Percentiles rank a stretch among this genome's conserved stretches.
Conservation (phyloP, 2,888 invertebrate genomes). For the Eupithecia pulchellata region DNA sequence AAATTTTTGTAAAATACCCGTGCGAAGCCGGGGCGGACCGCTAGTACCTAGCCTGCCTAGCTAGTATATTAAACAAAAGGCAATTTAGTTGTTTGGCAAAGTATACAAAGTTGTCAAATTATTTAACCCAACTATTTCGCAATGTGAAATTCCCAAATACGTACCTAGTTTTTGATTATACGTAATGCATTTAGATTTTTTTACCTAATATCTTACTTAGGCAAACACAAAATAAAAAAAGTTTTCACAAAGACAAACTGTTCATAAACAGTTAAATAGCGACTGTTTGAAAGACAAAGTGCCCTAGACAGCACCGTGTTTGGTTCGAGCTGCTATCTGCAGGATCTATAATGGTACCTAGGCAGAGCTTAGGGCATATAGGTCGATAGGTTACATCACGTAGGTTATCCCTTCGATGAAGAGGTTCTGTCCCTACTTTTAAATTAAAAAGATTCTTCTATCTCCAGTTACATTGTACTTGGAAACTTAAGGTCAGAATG, state of each 20-base stretch:
- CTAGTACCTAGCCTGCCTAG: too few relatives aligned
- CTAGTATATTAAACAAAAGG: too few relatives aligned
- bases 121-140: not conserved
- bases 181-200: not conserved
- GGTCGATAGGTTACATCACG: slow-evolving; percentile 35
- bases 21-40: too few relatives aligned
- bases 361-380: slow-evolving; percentile 28
- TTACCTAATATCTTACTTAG: not conserved
- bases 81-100: too few relatives aligned
- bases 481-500: not conserved
- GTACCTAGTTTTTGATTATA: not conserved
- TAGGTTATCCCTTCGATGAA: not conserved
- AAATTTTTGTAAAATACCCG: too few relatives aligned
- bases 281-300: slow-evolving; percentile 21
- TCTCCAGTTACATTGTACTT: not conserved
- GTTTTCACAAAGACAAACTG: not conserved
- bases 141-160: not conserved
- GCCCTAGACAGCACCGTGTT: slow-evolving; percentile 18
- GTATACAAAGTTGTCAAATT: too few relatives aligned
- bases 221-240: not conserved
- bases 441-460: not conserved
- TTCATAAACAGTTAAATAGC: not conserved
- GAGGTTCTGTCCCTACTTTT: not conserved
- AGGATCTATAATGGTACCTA: slow-evolving; percentile 34
- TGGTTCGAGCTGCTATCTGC: slow-evolving; percentile 18